phyloP scores from a whole-genome alignment of 2,113 vertebrate species.

The Brevimyrus niger region DNA sequence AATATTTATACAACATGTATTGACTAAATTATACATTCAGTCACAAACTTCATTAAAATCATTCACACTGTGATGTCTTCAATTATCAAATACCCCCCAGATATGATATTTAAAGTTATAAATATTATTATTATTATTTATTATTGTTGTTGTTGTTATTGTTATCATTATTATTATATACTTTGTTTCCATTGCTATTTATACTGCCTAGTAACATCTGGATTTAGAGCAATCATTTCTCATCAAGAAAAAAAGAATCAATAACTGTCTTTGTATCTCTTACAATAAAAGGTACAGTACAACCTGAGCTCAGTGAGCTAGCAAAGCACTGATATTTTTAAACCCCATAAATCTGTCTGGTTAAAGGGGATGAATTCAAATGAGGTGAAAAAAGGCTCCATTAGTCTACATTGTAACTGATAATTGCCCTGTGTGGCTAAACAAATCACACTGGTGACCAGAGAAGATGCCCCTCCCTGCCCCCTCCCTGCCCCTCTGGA shows the following conservation, averaged over 20 bases:
- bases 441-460: constrained; percentile 20
- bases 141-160: neutral
- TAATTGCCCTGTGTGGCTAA: constrained; percentile 25
- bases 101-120: neutral
- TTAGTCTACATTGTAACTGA: constrained; percentile 32
- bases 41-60: neutral
- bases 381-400: constrained; percentile 24
- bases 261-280: neutral
- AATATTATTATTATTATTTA: no score
- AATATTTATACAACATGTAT: neutral
- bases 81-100: neutral
- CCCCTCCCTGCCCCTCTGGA: neutral
- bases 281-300: neutral
- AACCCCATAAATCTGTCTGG: constrained; percentile 4
- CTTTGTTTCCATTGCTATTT: neutral
- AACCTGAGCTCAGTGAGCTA: neutral
- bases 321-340: constrained; percentile 12
- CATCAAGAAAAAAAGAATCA: neutral
- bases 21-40: neutral
- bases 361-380: constrained; percentile 22
- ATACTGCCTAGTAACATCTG: neutral
- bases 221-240: neutral
- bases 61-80: neutral
- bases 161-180: neutral
- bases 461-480: neutral